Evolutionary conservation across 1,140 invertebrate genomes (phyloP).

Genomic region (Ceratina australensis): DNA sequence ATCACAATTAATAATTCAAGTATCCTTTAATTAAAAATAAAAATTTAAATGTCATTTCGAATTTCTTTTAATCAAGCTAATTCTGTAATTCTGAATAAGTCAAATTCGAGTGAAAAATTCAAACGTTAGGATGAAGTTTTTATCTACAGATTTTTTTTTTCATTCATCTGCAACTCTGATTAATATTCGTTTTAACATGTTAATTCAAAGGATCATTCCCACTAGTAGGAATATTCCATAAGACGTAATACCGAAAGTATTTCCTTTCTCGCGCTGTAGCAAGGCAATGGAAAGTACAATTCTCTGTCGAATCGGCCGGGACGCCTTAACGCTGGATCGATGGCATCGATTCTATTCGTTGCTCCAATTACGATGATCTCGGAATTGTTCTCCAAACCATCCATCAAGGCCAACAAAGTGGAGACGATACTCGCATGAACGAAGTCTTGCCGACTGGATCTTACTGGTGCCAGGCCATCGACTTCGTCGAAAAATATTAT

Average conservation of each 20-base stretch:
- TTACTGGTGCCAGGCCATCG: slow-evolving; percentile 85
- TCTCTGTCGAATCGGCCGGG: slow-evolving; percentile 85
- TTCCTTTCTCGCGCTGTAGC: slow-evolving; percentile 74
- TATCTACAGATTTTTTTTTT: too few relatives aligned
- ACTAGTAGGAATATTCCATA: neutral
- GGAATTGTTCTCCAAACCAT: slow-evolving; percentile 83
- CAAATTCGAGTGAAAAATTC: too few relatives aligned
- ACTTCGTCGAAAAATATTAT: slow-evolving; percentile 90
- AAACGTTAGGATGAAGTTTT: too few relatives aligned
- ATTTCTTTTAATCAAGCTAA: too few relatives aligned
- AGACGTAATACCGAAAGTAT: slow-evolving; percentile 80
- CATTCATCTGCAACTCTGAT: too few relatives aligned
- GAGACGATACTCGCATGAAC: slow-evolving; percentile 82
- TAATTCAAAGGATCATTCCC: too few relatives aligned
- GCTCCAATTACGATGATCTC: slow-evolving; percentile 88
- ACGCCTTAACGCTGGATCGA: slow-evolving; percentile 86
- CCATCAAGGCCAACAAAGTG: slow-evolving; percentile 87
- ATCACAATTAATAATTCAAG: too few relatives aligned
- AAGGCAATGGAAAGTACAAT: slow-evolving; percentile 77
- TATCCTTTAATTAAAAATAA: too few relatives aligned
- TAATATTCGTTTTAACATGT: too few relatives aligned
- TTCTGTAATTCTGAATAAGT: too few relatives aligned
- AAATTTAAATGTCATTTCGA: too few relatives aligned
- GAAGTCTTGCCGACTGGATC: slow-evolving; percentile 84
- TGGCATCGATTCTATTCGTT: slow-evolving; percentile 86